Percentiles rank a stretch among this genome's conserved stretches.
phyloP scores from a whole-genome alignment of 2,888 invertebrate genomes.

The Limenitis arthemis region DNA sequence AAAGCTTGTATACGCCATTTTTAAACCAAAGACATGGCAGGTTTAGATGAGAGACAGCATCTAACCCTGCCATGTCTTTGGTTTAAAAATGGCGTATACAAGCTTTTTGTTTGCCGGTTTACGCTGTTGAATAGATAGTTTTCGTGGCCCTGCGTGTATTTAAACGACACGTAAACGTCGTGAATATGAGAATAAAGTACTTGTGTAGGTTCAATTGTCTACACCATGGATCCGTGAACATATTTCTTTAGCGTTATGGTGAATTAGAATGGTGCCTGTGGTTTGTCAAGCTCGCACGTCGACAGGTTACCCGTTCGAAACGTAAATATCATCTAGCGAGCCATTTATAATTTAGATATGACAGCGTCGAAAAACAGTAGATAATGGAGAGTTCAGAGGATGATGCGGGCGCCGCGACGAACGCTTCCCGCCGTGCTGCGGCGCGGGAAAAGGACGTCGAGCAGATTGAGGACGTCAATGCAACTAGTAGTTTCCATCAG shows the following conservation, averaged over 20 bases:
- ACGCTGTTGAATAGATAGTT: conserved; percentile 59
- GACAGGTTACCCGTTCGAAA: conserved; percentile 67
- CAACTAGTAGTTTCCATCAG: conserved; percentile 51
- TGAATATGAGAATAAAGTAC: conserved; percentile 71
- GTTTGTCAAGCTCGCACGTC: conserved; percentile 70
- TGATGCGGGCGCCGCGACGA: conserved; percentile 69
- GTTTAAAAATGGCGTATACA: conserved; percentile 76
- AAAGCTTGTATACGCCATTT: conserved; percentile 76
- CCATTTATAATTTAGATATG: conserved; percentile 70
- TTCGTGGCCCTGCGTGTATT: conserved; percentile 58
- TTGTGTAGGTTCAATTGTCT: conserved; percentile 69
- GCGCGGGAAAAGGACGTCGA: conserved; percentile 69
- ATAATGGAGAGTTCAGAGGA: conserved; percentile 73
- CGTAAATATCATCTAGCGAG: conserved; percentile 67
- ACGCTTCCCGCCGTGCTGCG: conserved; percentile 68
- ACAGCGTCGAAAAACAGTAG: conserved; percentile 67
- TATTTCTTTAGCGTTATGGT: conserved; percentile 68
- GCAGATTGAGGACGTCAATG: conserved; percentile 55
- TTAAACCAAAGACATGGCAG: conserved; percentile 74
- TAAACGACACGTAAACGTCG: conserved; percentile 56
- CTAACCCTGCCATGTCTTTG: conserved; percentile 71
- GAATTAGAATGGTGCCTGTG: conserved; percentile 72
- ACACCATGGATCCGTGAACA: conserved; percentile 64
- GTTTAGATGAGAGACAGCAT: conserved; percentile 62
- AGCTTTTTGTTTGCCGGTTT: conserved; percentile 75